These are phyloP conservation scores for Motacilla alba DNA, from an alignment of 2,113 vertebrate species.

Conservation along the genomic window DNA sequence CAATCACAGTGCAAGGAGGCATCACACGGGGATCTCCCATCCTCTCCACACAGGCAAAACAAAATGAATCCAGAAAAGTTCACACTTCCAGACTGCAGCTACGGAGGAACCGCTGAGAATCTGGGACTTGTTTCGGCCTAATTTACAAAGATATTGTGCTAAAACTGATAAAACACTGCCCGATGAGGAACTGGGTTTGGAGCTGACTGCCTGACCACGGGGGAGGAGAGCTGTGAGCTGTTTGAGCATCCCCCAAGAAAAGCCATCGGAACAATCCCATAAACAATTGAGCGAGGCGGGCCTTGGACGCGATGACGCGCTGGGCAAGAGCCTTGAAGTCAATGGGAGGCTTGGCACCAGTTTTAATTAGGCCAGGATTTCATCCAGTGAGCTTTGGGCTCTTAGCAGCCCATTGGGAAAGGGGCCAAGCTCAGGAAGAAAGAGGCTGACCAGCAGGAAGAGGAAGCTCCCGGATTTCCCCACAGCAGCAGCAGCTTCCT, in stretches of 20 bases:
- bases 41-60: fast-evolving
- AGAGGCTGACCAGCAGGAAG: conserved; percentile 43
- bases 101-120: neutral
- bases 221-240: neutral
- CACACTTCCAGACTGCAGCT: neutral
- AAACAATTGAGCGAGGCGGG: neutral
- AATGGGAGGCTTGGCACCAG: conserved; percentile 19
- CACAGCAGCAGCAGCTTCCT: neutral
- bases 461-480: conserved; percentile 38
- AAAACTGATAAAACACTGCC: neutral
- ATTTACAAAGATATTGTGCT: neutral
- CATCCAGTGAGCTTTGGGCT: conserved; percentile 45
- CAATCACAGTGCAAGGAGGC: neutral
- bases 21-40: neutral
- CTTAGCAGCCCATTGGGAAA: conserved; percentile 23
- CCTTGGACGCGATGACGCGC: neutral
- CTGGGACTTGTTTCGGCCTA: neutral
- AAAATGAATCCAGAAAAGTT: neutral
- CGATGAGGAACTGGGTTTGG: neutral
- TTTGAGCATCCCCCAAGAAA: neutral
- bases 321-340: conserved; percentile 30
- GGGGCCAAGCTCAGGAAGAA: neutral
- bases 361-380: conserved; percentile 59
- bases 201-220: neutral
- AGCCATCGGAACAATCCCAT: neutral